A percentile compares a stretch with the other conserved stretches of the same genome.
These are phyloP conservation scores for Cyphomyrus discorhynchus DNA, from an alignment of 2,113 vertebrate genomes.

Conservation along the genomic window DNA sequence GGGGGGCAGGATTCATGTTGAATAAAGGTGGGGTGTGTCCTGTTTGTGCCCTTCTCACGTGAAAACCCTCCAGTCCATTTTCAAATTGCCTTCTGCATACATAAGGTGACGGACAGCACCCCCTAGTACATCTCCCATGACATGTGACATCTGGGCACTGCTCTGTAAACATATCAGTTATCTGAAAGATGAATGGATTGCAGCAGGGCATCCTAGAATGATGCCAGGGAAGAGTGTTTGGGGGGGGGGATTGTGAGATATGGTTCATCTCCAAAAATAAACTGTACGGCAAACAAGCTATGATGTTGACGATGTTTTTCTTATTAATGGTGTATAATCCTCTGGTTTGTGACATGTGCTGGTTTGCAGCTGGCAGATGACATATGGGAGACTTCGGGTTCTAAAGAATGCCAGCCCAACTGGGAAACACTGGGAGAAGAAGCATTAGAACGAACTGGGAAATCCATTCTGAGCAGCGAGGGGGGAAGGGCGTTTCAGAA, in stretches of 20 bases:
- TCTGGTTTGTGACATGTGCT: background rate
- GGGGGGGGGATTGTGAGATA: background rate
- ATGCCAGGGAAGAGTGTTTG: background rate
- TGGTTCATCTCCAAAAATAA: background rate
- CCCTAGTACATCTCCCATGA: background rate
- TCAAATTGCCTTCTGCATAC: background rate
- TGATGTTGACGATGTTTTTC: background rate
- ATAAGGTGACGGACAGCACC: background rate
- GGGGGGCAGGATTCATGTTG: background rate
- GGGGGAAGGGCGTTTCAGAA: background rate
- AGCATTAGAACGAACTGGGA: background rate
- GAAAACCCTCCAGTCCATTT: background rate
- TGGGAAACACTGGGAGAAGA: background rate
- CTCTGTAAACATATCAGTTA: slow-evolving; percentile 24
- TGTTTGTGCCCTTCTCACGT: background rate
- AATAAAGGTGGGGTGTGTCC: background rate
- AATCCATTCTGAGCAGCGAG: background rate
- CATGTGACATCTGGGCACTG: slow-evolving; percentile 38
- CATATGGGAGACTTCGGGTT: background rate
- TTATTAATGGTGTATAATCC: background rate
- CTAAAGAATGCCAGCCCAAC: background rate
- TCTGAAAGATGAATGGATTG: slow-evolving; percentile 30
- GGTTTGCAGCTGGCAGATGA: background rate
- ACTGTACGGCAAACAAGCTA: background rate
- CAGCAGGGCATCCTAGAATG: background rate